phyloP scores from a whole-genome alignment of 2,797 vertebrate species.

The Malurus leucopterus region DNA sequence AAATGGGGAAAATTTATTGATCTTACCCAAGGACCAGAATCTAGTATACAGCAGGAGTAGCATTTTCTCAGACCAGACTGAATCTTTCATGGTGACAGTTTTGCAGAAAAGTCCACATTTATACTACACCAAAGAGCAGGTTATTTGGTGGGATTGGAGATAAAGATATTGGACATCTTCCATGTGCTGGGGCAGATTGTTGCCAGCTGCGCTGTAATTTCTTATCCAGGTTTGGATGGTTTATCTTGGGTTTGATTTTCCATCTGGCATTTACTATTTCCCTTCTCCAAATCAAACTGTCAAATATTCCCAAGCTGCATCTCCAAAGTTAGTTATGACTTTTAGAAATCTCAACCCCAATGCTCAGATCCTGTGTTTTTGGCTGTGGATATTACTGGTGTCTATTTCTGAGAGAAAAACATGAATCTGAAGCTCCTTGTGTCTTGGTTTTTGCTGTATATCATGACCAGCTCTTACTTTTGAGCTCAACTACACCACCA shows the following conservation, averaged over 20 bases:
- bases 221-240: not conserved
- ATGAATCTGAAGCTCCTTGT: not conserved
- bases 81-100: not conserved
- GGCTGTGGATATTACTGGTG: not conserved
- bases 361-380: not conserved
- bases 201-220: not conserved
- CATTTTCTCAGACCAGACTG: not conserved
- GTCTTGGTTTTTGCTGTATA: not conserved
- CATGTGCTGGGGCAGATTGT: not conserved
- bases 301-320: not conserved
- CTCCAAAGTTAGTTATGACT: not conserved
- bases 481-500: not conserved
- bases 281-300: not conserved
- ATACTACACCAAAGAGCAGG: not conserved
- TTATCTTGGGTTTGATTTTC: not conserved
- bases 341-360: not conserved
- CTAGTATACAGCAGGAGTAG: not conserved
- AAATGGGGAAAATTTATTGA: not conserved
- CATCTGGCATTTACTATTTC: not conserved
- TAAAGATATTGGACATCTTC: not conserved
- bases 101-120: not conserved
- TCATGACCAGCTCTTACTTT: not conserved
- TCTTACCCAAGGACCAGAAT: not conserved
- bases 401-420: not conserved
- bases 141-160: not conserved